phyloP scores from a whole-genome alignment of 2,888 invertebrate species.

The Tridacna gigas region DNA sequence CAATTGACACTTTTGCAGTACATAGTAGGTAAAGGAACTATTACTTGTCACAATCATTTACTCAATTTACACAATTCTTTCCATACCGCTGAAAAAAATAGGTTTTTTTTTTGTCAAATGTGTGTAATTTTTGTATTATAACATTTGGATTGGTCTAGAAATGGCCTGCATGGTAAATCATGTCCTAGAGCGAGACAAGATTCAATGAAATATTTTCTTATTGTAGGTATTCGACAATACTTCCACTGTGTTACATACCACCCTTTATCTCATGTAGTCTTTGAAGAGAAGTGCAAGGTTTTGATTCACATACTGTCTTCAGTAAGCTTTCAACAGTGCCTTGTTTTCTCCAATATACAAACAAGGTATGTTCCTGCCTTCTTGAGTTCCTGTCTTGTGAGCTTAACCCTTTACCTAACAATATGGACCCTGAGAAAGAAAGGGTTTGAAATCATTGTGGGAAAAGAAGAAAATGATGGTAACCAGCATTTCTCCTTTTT shows the following conservation, averaged over 20 bases:
- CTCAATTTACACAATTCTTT: too few relatives aligned
- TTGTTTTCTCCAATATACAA: slow-evolving; percentile 96
- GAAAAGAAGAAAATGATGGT: background rate
- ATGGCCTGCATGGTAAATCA: too few relatives aligned
- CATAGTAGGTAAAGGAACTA: too few relatives aligned
- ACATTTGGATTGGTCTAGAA: too few relatives aligned
- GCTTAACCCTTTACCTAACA: background rate
- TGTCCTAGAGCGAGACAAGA: too few relatives aligned
- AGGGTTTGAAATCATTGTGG: background rate
- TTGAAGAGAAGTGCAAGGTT: slow-evolving; percentile 82
- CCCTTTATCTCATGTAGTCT: slow-evolving; percentile 80
- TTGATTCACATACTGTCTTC: slow-evolving; percentile 88
- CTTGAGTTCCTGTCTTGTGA: background rate
- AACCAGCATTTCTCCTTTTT: background rate
- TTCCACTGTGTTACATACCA: slow-evolving; percentile 86
- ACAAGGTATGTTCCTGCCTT: slow-evolving; percentile 86
- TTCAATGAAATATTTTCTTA: slow-evolving; percentile 53
- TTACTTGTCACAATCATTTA: too few relatives aligned
- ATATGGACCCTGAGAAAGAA: background rate
- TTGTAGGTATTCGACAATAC: slow-evolving; percentile 94
- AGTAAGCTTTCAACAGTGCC: slow-evolving; percentile 93
- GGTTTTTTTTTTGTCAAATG: too few relatives aligned
- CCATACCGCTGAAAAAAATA: too few relatives aligned
- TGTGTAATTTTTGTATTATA: too few relatives aligned
- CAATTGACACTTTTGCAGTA: too few relatives aligned